Evolutionary conservation across 2,797 vertebrate genomes (phyloP).

Genomic region (Spondyliosoma cantharus): DNA sequence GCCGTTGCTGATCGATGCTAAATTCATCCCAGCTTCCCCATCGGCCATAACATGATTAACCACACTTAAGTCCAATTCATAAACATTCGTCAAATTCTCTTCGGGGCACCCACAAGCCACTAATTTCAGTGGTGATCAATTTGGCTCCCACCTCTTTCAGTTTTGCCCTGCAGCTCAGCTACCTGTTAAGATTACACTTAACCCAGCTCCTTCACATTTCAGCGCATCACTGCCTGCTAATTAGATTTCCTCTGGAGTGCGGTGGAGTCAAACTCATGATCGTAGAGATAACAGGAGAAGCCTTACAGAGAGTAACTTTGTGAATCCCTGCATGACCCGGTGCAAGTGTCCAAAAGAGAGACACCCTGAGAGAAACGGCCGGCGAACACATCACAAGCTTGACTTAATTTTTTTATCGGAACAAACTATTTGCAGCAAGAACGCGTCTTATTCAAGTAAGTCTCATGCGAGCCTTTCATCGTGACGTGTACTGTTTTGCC

Average conservation of each 20-base stretch:
- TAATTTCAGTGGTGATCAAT: constrained; percentile 65
- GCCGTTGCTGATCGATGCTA: constrained; percentile 67
- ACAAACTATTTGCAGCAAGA: constrained; percentile 5
- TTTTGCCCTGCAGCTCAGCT: constrained; percentile 57
- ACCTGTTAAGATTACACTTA: constrained; percentile 63
- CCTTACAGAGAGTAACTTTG: constrained; percentile 33
- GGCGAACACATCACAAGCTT: not conserved
- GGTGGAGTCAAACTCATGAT: constrained; percentile 44
- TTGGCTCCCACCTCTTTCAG: constrained; percentile 51
- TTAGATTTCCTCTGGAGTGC: constrained; percentile 64
- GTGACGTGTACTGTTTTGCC: not conserved
- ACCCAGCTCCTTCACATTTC: constrained; percentile 55
- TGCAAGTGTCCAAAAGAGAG: constrained; percentile 22
- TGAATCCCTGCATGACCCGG: constrained; percentile 24
- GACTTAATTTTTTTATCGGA: constrained; percentile 15
- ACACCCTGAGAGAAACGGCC: constrained; percentile 14
- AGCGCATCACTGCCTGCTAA: constrained; percentile 65
- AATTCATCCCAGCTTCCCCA: constrained; percentile 65
- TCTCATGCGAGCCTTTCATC: not conserved
- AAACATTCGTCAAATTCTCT: constrained; percentile 63
- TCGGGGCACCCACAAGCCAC: constrained; percentile 27
- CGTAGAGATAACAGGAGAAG: constrained; percentile 36
- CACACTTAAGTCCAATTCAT: constrained; percentile 67
- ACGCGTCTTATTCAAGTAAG: constrained; percentile 4
- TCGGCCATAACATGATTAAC: constrained; percentile 64